Evolutionary conservation across 2,797 vertebrate species (phyloP).

Genomic region (Delichon dasypus): DNA sequence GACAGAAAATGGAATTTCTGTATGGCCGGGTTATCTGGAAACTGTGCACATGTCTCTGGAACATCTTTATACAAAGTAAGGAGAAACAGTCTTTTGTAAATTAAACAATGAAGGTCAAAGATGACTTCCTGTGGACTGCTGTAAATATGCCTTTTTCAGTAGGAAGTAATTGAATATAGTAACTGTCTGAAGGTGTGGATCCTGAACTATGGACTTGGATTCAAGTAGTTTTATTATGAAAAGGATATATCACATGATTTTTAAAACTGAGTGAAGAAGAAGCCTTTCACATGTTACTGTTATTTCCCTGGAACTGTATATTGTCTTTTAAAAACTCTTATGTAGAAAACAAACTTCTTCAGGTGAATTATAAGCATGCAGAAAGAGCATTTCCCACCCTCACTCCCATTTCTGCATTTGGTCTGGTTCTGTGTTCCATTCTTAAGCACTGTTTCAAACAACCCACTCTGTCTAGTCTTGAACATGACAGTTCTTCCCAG

Average conservation of each 20-base stretch:
- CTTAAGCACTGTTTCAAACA: not conserved
- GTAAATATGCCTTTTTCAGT: not conserved
- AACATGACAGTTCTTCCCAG: not conserved
- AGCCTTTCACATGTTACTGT: not conserved
- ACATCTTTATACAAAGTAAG: conserved; percentile 84
- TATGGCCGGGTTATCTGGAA: conserved; percentile 94
- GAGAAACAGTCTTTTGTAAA: conserved; percentile 7
- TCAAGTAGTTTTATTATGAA: not conserved
- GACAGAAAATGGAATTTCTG: conserved; percentile 82
- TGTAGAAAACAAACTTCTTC: not conserved
- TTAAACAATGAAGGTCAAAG: not conserved
- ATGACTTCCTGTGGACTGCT: not conserved
- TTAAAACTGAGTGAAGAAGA: not conserved
- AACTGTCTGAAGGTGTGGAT: not conserved
- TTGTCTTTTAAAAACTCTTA: not conserved
- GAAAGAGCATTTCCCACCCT: not conserved
- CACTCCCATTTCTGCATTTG: not conserved
- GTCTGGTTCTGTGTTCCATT: not conserved
- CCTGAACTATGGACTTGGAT: not conserved
- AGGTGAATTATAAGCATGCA: not conserved
- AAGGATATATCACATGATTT: not conserved
- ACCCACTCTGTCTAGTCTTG: not conserved
- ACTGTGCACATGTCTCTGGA: conserved; percentile 81
- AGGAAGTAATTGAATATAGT: not conserved
- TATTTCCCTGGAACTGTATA: not conserved